A percentile compares a stretch with the other conserved stretches of the same genome.
phyloP scores from a whole-genome alignment of 2,888 invertebrate species.

The Andricus quercusramuli region DNA sequence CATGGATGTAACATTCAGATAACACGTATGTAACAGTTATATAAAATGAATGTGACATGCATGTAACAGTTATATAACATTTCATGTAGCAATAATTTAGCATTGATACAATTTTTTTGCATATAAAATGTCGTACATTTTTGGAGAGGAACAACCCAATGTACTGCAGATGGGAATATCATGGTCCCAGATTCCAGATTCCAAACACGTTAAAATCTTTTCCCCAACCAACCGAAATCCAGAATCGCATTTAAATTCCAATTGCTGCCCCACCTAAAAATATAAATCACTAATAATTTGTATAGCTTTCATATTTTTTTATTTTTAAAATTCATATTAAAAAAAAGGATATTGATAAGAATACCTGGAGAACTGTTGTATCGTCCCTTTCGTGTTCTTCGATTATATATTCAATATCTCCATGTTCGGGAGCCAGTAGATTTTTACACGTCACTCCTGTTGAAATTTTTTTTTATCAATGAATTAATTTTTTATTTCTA shows the following conservation, averaged over 20 bases:
- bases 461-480: constrained; percentile 31
- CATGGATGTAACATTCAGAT: not conserved
- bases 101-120: constrained; percentile 43
- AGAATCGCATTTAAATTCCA: constrained; percentile 80
- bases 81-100: not conserved
- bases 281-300: constrained; percentile 36
- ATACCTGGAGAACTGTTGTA: constrained; percentile 68
- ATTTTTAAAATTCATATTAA: constrained; percentile 1
- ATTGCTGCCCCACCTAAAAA: constrained; percentile 78
- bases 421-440: constrained; percentile 71
- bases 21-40: not conserved
- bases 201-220: constrained; percentile 80
- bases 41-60: not conserved
- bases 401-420: constrained; percentile 73
- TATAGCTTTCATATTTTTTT: constrained; percentile 20
- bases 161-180: constrained; percentile 77
- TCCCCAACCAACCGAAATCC: constrained; percentile 78
- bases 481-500: not conserved
- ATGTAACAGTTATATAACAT: not conserved
- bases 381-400: constrained; percentile 73
- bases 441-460: constrained; percentile 73
- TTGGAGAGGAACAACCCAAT: constrained; percentile 76
- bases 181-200: constrained; percentile 81
- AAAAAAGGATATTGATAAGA: constrained; percentile 2
- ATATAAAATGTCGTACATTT: constrained; percentile 49